Evolutionary conservation across 2,797 vertebrate genomes (phyloP).

Genomic region (Sitta carolinensis): DNA sequence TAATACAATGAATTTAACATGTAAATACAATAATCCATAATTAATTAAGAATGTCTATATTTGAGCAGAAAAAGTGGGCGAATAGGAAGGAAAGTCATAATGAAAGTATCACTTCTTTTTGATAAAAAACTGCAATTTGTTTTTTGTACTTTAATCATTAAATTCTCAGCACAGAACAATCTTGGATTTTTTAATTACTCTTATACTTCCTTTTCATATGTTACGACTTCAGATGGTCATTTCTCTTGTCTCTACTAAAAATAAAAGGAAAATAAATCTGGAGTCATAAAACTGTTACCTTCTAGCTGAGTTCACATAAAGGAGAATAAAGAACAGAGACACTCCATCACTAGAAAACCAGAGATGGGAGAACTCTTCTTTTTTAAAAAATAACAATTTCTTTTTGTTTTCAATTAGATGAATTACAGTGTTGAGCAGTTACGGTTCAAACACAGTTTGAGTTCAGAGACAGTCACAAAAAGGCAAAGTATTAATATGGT

Average conservation of each 20-base stretch:
- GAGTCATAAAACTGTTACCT: background rate
- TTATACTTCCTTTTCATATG: background rate
- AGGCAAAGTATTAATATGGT: background rate
- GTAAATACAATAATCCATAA: background rate
- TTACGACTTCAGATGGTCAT: background rate
- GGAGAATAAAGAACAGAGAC: background rate
- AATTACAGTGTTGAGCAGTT: background rate
- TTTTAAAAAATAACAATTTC: background rate
- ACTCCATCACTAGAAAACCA: background rate
- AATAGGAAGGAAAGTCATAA: background rate
- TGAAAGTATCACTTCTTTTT: background rate
- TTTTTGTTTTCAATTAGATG: background rate
- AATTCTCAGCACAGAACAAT: background rate
- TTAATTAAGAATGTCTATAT: background rate
- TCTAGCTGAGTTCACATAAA: conserved; percentile 17
- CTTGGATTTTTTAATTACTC: background rate
- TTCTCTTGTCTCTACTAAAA: background rate
- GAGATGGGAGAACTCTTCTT: background rate
- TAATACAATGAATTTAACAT: background rate
- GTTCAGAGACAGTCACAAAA: background rate
- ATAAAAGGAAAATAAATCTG: conserved; percentile 32
- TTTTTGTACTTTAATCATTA: background rate
- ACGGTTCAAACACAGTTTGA: background rate
- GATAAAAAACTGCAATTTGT: background rate
- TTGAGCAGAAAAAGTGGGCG: background rate